Conservation (phyloP, 2,797 vertebrate genomes). For the Mormyrus hasselquistii region DNA sequence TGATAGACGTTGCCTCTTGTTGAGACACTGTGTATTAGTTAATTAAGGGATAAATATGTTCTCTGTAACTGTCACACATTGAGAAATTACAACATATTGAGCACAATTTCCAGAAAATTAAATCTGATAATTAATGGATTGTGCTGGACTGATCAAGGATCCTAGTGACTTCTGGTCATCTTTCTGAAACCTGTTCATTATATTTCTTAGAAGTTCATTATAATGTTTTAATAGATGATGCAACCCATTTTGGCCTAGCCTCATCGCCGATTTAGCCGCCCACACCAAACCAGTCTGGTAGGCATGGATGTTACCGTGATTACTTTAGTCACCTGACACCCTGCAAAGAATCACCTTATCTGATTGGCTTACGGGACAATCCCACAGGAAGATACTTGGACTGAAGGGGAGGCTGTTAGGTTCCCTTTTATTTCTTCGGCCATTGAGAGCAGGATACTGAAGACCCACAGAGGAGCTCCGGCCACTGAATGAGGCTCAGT, state of each 20-base stretch:
- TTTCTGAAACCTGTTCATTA: background rate
- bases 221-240: background rate
- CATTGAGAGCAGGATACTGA: conserved; percentile 23
- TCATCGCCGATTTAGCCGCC: background rate
- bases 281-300: background rate
- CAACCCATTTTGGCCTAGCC: conserved; percentile 19
- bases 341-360: conserved; percentile 30
- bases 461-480: background rate
- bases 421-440: conserved; percentile 22
- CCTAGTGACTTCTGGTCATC: background rate
- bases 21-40: background rate
- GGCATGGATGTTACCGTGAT: conserved; percentile 23
- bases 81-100: background rate
- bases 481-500: conserved; percentile 20
- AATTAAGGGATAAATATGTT: background rate
- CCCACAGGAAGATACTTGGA: conserved; percentile 10
- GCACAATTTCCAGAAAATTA: background rate
- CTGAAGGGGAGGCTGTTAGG: conserved; percentile 19
- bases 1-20: background rate
- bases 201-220: background rate
- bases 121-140: background rate
- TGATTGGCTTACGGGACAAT: conserved; percentile 28
- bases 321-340: conserved; percentile 30
- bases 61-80: background rate
- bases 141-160: background rate